Evolutionary conservation across 2,113 vertebrate genomes (phyloP).

Genomic region (Sander lucioperca): DNA sequence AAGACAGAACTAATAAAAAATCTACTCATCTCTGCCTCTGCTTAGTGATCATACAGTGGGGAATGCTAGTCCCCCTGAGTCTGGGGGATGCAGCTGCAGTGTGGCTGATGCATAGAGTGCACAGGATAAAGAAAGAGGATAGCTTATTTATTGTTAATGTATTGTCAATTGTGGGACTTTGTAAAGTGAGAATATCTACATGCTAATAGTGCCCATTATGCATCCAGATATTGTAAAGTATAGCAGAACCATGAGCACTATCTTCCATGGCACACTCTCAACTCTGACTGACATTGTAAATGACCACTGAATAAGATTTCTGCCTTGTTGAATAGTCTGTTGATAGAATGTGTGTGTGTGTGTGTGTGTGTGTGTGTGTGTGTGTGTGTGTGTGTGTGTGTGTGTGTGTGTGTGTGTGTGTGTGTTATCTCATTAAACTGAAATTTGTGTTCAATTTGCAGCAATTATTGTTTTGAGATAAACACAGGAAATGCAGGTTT

Average conservation of each 20-base stretch:
- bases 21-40: background rate
- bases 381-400: too few species aligned
- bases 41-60: constrained; percentile 2
- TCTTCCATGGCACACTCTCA: background rate
- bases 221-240: constrained; percentile 28
- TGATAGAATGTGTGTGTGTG: too few species aligned
- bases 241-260: constrained; percentile 2
- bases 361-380: too few species aligned
- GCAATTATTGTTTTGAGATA: constrained; percentile 35
- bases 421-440: constrained; percentile 35
- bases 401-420: too few species aligned
- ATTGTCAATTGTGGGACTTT: constrained; percentile 21
- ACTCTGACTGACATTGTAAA: constrained; percentile 39
- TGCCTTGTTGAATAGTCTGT: constrained; percentile 21
- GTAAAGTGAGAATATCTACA: constrained; percentile 34
- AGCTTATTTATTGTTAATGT: constrained; percentile 26
- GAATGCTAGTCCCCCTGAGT: constrained; percentile 31
- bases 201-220: constrained; percentile 44
- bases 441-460: constrained; percentile 44
- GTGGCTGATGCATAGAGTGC: constrained; percentile 28
- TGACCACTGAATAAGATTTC: constrained; percentile 39
- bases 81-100: constrained; percentile 25
- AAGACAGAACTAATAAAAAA: constrained; percentile 19
- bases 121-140: constrained; percentile 18
- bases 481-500: constrained; percentile 47